A percentile compares a stretch with the other conserved stretches of the same genome.
These are phyloP conservation scores for Sciurus vulgaris DNA, from an alignment of 2,797 vertebrate genomes.

Conservation along the genomic window DNA sequence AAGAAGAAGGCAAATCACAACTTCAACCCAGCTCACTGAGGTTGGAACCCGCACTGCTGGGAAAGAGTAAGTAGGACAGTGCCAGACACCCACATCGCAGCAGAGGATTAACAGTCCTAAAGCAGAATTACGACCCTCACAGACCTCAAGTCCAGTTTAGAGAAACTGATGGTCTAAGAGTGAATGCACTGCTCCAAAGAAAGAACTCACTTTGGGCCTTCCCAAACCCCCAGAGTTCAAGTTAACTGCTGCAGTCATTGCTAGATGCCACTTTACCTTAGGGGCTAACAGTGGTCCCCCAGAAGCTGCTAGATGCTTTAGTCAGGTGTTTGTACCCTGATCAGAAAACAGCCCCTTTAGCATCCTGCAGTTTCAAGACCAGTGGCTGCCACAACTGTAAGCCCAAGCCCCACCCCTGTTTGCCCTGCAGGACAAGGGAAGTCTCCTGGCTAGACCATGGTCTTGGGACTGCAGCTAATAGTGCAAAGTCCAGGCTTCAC, in stretches of 20 bases:
- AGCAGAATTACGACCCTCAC: not conserved
- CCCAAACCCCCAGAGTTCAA: not conserved
- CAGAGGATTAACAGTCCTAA: not conserved
- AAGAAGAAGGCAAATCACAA: not conserved
- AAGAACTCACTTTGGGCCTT: not conserved
- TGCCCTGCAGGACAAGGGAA: not conserved
- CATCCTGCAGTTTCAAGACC: too few species aligned
- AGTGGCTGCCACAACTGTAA: too few species aligned
- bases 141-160: not conserved
- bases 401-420: not conserved
- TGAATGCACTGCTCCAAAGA: not conserved
- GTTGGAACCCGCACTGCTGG: not conserved
- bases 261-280: not conserved
- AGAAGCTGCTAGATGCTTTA: not conserved
- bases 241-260: not conserved
- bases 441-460: not conserved
- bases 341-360: too few species aligned
- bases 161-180: not conserved
- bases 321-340: too few species aligned
- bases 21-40: not conserved
- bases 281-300: too few species aligned
- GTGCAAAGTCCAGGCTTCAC: not conserved
- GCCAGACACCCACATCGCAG: not conserved
- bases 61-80: not conserved
- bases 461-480: not conserved